phyloP scores from a whole-genome alignment of 2,888 invertebrate genomes.

The Sarcophaga caerulescens region DNA sequence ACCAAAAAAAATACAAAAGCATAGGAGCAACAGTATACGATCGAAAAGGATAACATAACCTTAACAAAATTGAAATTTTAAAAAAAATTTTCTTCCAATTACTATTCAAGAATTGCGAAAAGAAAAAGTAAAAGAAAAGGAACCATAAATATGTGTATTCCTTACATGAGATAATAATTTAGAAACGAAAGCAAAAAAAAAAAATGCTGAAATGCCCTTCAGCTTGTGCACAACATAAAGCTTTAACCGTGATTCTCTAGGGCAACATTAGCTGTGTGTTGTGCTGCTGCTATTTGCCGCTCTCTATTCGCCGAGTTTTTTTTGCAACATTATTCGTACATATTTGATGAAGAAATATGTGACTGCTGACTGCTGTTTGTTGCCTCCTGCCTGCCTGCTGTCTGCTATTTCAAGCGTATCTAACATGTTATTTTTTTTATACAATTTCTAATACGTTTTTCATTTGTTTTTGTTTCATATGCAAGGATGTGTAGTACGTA shows the following conservation, averaged over 20 bases:
- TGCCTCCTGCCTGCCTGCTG: neutral
- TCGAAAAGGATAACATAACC: too few relatives aligned
- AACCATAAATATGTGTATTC: too few relatives aligned
- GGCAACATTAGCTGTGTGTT: slow-evolving; percentile 60
- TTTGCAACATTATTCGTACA: slow-evolving; percentile 37
- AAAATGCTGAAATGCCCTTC: neutral
- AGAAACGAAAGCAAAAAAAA: neutral
- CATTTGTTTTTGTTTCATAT: neutral
- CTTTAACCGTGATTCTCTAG: slow-evolving; percentile 48
- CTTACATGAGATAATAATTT: too few relatives aligned
- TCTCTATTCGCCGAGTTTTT: too few relatives aligned
- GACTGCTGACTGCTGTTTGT: slow-evolving; percentile 40
- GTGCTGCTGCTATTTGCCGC: neutral
- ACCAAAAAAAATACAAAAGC: neutral
- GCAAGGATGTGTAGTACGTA: neutral
- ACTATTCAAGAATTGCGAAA: too few relatives aligned
- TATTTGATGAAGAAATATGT: slow-evolving; percentile 66
- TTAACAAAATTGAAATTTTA: too few relatives aligned
- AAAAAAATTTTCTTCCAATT: too few relatives aligned
- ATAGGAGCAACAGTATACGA: too few relatives aligned
- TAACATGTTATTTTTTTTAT: neutral
- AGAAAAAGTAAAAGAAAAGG: too few relatives aligned
- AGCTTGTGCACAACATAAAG: neutral
- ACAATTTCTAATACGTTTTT: neutral
- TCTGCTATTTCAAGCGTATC: neutral